Conservation (phyloP, 2,797 vertebrate species). For the Pipistrellus pygmaeus region DNA sequence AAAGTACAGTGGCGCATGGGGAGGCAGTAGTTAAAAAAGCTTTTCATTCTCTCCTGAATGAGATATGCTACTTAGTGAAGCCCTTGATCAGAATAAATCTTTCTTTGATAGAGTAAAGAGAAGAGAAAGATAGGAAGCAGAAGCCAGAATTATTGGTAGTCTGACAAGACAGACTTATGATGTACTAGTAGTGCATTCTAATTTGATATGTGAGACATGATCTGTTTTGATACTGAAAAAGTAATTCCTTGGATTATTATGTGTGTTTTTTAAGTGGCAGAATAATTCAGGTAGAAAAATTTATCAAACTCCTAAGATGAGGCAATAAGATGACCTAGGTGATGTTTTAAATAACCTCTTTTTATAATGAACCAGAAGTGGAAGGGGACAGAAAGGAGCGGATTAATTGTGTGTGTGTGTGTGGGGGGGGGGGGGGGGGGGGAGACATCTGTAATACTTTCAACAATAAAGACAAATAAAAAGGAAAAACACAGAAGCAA, state of each 20-base stretch:
- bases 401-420: no score
- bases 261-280: background rate
- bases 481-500: background rate
- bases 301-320: slow-evolving; percentile 46
- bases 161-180: background rate
- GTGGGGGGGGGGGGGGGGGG: no score
- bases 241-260: background rate
- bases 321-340: slow-evolving; percentile 30
- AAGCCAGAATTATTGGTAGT: slow-evolving; percentile 57
- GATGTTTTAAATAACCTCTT: slow-evolving; percentile 11
- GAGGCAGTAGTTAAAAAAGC: background rate
- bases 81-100: slow-evolving; percentile 32
- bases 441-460: no score
- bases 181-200: slow-evolving; percentile 6
- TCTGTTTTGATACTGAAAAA: slow-evolving; percentile 30
- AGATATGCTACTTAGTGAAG: slow-evolving; percentile 39
- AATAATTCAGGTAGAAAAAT: slow-evolving; percentile 18
- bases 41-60: slow-evolving; percentile 20
- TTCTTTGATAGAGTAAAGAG: slow-evolving; percentile 25
- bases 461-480: background rate
- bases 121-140: slow-evolving; percentile 20
- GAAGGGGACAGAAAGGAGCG: no score
- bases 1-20: background rate
- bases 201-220: background rate
- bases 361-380: background rate